Base-by-base conservation (phyloP, 2,113 vertebrate species). In the Acinonyx jubatus region DNA sequence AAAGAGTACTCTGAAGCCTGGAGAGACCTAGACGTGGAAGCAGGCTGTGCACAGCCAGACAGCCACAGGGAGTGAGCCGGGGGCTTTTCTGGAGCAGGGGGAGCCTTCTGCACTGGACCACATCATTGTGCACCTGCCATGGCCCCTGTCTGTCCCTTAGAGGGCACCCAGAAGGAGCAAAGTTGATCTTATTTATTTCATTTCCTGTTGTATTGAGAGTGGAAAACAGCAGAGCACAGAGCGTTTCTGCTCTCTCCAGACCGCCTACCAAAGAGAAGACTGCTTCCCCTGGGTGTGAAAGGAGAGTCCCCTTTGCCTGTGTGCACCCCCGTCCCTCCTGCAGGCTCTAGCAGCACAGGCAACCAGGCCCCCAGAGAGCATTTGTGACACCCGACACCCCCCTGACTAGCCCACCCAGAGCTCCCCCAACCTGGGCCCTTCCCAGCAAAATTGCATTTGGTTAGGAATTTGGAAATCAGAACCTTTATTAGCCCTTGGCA, bases 51-150 rank as follows among this genome's bases (percentile, higher is more conserved):
- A 38, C 66, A 50, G 27, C 85, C 97, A 25, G 21, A 68, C 94
- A 97, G 41, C 96, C 94, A 10, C 13, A 4, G 92, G 76, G 57
- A 7, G 38, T 41, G 76, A 85, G 88, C 88, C 27, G 33, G 88
- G 88, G 82, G 55, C 88, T 33, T 41, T 63, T 0, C 0, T 55
- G 48, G 84, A 45, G 2, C 65, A 85, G 33, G 33, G 73, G 41
- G 65, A 69, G 96, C 68, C 95, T n/a, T 80, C 89, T 83, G 91
- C 48, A 48, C 87, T 66, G 94, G 71, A 71, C 65, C 68, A 9
- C 96, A 36, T 33, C n/a, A 16, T 97, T 68, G 11, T 6, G 95
- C 98, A 97, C 97, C 98, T 97, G 85, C 10, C 85, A 88, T 93
- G 94, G 87, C 31, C 63, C 80, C 76, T 85, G 19, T 19, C 82